Conservation (phyloP, 2,888 invertebrate genomes). For the Acleris emargana region DNA sequence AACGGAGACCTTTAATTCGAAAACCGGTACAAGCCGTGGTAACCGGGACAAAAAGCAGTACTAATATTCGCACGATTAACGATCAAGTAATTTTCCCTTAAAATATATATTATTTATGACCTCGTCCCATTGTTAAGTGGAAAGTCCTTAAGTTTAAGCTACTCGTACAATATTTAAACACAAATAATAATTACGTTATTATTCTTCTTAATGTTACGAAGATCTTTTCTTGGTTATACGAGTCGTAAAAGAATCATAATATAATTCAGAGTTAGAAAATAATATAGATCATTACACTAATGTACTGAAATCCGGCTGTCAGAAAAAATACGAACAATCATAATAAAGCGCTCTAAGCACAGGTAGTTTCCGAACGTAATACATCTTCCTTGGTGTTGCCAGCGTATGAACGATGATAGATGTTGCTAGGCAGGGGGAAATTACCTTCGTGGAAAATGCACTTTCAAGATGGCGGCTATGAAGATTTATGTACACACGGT, state of each 20-base stretch:
- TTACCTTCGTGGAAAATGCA: conserved; percentile 57
- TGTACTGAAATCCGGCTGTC: conserved; percentile 4
- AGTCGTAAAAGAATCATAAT: not conserved
- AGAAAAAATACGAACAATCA: conserved; percentile 32
- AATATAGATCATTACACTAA: conserved; percentile 2
- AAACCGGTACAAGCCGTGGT: not conserved
- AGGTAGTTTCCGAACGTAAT: conserved; percentile 37
- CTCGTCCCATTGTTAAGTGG: not conserved
- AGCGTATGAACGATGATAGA: conserved; percentile 54
- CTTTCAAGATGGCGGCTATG: conserved; percentile 54
- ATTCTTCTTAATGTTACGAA: conserved; percentile 1
- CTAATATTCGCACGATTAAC: not conserved
- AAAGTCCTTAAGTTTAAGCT: not conserved
- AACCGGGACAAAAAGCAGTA: not conserved
- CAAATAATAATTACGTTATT: not conserved
- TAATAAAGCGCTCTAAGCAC: conserved; percentile 32
- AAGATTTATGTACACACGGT: conserved; percentile 51
- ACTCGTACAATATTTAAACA: not conserved
- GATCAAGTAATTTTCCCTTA: not conserved
- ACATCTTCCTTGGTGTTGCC: conserved; percentile 49
- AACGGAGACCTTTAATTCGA: no score
- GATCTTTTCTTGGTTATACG: not conserved
- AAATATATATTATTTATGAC: not conserved
- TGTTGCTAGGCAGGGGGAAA: conserved; percentile 51
- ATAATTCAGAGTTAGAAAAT: not conserved